Evolutionary conservation across 2,113 vertebrate species (phyloP), one percentile per base, ranked within the genome.

Genomic region (Sapajus apella): DNA sequence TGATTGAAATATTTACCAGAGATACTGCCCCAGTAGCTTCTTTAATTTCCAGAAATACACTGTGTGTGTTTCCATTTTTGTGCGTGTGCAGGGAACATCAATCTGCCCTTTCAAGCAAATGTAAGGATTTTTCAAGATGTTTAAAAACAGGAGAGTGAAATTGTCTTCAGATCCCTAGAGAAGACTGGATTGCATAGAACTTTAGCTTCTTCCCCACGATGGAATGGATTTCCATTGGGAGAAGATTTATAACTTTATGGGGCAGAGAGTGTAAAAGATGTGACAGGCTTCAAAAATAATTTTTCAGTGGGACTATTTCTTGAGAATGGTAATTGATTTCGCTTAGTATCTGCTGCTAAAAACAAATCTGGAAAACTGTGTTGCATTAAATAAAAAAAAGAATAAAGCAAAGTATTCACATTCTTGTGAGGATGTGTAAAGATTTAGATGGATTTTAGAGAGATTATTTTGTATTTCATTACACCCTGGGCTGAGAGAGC

Each of bases 281-380:
- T 85, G 76, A 90, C 66, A 82, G 97, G 56, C 85, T 94, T 96
- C 95, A 97, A 84, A 96, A 96, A 72, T 76, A 84, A 85, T 87
- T 94, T 96, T 96, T 94, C 95, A 72, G n/a, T 76, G 87, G 80
- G 56, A 95, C 90, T 96, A 27, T 90, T 96, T 95, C 90, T 95
- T 84, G 87, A 66, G 72, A 96, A 43, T 94, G 32, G 80, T 96
- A 96, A 97, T 97, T 87, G 94, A 96, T 95, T 96, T 97, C 35
- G 25, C 76, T 88, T 96, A 84, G 79, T 68, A 40, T 79, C 56
- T 87, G 81, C 50, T 84, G 81, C 55, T 92, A 32, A 96, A 96
- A 94, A 85, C 94, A 96, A 95, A 96, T 64, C 47, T 45, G 45
- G n/a, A 87, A 14, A 76, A 52, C 32, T 68, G 76, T 66, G 92